Base-by-base conservation (phyloP, 2,888 invertebrate species). In the Dasysyrphus tricinctus region DNA sequence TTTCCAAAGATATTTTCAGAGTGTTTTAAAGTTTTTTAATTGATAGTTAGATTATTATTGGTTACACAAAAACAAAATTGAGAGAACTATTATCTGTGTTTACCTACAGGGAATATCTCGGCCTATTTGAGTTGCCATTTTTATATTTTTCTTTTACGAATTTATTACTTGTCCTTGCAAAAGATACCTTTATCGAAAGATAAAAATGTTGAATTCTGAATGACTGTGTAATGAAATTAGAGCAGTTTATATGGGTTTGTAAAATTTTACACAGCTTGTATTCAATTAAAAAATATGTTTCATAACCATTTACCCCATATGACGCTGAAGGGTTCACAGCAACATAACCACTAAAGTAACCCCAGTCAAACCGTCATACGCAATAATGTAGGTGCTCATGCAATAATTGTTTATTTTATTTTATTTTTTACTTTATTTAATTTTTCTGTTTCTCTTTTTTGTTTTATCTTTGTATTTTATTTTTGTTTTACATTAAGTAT, bases 281-380 rank as follows among this genome's bases (percentile, higher is more conserved):
- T 81, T 85, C 80, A 85, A 85, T 85, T 85, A 85, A 85, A 54
- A 80, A 81, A 65, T 78, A 81, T 85, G 85, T 85, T 85, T 85
- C 77, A 73, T 81, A 77, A 77, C 76, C 76, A 81, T 81, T 39
- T 65, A 69, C 77, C 56, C 65, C 70, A 72, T 19, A 81, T 79
- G 70, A 78, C 63, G 39, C 39, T 34, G 42, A 77, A 32, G 76
- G 80, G 80, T 80, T 79, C 57, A 34, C 59, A 73, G 19, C 51
- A 70, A 47, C 56, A 56, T 63, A 72, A 67, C 84, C 84, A 56
- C 75, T 80, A 72, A 80, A 76, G 65, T 73, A 80, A 84, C 76
- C 75, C 67, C 19, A 34, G 49, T 37, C 19, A 8, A 49, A 67
- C 47, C 65, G 32, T 65, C 32, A 65, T 32, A 65, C 65, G 9